Base-by-base conservation (phyloP, 2,888 invertebrate genomes). In the Taphrorychus bicolor region DNA sequence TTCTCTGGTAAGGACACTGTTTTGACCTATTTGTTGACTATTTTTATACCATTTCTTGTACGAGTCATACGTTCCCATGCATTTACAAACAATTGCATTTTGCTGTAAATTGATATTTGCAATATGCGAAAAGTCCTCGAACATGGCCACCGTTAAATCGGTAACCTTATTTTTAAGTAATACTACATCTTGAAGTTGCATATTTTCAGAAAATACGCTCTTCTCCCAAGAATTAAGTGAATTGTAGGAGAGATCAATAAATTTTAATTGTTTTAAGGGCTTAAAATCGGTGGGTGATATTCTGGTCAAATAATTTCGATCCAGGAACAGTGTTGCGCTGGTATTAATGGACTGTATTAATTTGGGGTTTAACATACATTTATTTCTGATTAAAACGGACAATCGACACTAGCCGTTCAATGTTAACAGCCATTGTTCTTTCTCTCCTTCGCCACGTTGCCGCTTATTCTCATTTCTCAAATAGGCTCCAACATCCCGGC, bases 1-100 rank as follows among this genome's bases (percentile, higher is more conserved):
- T 5, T 45, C 18, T 5, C 56, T 59, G 9, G 9, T 5, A 53
- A 59, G 21, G 11, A 16, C 17, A 7, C 18, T n/a, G 23, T 51
- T 56, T 1, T 14, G 17, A 48, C 11, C 11, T 2, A 14, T 48
- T 23, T 56, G 17, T n/a, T n/a, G n/a, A 11, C 11, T 24, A n/a
- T n/a, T 14, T 14, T 21, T 1, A 2, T 21, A 16, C 56, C 59
- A 66, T 14, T 49, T 32, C 52, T 53, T 22, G 16, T 52, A 64
- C 9, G 64, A 70, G n/a, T 60, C 24, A 14, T 59, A 56, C 58
- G 73, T 72, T 24, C 32, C 70, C 0, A 42, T 79, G 69, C 87
- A 88, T 69, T 86, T 85, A 72, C 88, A 88, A 18, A 82, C 80
- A 69, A 87, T 85, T 1, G 86, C 82, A 76, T 88, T 88, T 23